Conservation (phyloP, 1,140 invertebrate species). For the Theocolax elegans region DNA sequence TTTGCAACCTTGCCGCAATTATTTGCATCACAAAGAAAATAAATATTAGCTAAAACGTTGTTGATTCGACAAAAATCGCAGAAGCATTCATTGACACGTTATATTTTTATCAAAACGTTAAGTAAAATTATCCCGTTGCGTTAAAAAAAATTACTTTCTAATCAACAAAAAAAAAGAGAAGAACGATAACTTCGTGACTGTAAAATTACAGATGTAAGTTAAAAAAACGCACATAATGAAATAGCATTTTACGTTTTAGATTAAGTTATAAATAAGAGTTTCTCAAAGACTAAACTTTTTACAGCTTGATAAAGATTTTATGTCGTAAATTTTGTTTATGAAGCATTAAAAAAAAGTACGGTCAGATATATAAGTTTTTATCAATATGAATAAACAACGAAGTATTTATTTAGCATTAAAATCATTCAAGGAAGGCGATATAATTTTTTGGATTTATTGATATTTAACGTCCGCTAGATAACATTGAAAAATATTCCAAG, state of each 20-base stretch:
- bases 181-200: too few relatives aligned
- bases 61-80: too few relatives aligned
- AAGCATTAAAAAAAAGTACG: background rate
- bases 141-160: too few relatives aligned
- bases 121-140: too few relatives aligned
- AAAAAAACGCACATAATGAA: too few relatives aligned
- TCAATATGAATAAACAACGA: conserved; percentile 19
- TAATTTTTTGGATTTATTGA: conserved; percentile 28
- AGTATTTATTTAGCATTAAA: conserved; percentile 22
- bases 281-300: conserved; percentile 10
- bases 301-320: conserved; percentile 16
- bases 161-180: too few relatives aligned
- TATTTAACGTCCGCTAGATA: conserved; percentile 32
- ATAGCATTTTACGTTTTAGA: background rate
- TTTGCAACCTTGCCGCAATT: too few relatives aligned
- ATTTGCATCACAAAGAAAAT: too few relatives aligned
- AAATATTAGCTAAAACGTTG: too few relatives aligned
- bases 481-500: conserved; percentile 24
- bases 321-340: conserved; percentile 14
- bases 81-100: too few relatives aligned
- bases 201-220: too few relatives aligned
- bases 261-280: conserved; percentile 24
- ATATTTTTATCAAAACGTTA: too few relatives aligned
- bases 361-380: conserved; percentile 2
- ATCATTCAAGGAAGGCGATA: background rate